Percentiles rank a stretch among this genome's conserved stretches.
phyloP scores from a whole-genome alignment of 2,888 invertebrate genomes.

The Ryuthela nishihirai region DNA sequence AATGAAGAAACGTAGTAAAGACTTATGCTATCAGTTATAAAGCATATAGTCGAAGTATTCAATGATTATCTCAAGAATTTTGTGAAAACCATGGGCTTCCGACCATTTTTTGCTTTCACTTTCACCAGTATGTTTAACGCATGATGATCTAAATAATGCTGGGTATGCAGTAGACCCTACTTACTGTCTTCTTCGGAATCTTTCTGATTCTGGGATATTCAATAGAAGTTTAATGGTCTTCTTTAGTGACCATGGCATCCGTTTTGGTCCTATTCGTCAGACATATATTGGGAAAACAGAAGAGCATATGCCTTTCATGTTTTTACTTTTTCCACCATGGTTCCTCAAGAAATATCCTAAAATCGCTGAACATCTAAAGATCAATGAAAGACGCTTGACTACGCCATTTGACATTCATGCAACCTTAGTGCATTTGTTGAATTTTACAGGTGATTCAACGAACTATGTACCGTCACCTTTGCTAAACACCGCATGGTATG shows the following conservation, averaged over 20 bases:
- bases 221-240: slow-evolving; percentile 65
- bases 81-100: slow-evolving; percentile 2
- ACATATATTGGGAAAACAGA: slow-evolving; percentile 61
- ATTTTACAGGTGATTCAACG: not conserved
- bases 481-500: slow-evolving; percentile 40
- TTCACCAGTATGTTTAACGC: slow-evolving; percentile 48
- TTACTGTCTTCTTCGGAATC: slow-evolving; percentile 56
- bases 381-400: slow-evolving; percentile 48
- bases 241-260: slow-evolving; percentile 84
- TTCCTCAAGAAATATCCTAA: slow-evolving; percentile 45
- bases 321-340: slow-evolving; percentile 47
- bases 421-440: slow-evolving; percentile 47
- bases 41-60: slow-evolving; percentile 8
- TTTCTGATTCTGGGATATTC: slow-evolving; percentile 58
- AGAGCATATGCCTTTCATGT: slow-evolving; percentile 51
- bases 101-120: slow-evolving; percentile 46
- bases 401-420: slow-evolving; percentile 52
- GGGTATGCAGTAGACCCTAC: slow-evolving; percentile 47
- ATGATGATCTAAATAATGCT: slow-evolving; percentile 47
- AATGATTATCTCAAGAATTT: slow-evolving; percentile 17
- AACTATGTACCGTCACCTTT: not conserved
- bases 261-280: slow-evolving; percentile 75
- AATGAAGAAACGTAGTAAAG: slow-evolving; percentile 1
- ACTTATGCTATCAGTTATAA: no score
- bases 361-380: slow-evolving; percentile 41